Conservation (phyloP, 92 coral and sea anemone genomes). For the Porites lobata region DNA sequence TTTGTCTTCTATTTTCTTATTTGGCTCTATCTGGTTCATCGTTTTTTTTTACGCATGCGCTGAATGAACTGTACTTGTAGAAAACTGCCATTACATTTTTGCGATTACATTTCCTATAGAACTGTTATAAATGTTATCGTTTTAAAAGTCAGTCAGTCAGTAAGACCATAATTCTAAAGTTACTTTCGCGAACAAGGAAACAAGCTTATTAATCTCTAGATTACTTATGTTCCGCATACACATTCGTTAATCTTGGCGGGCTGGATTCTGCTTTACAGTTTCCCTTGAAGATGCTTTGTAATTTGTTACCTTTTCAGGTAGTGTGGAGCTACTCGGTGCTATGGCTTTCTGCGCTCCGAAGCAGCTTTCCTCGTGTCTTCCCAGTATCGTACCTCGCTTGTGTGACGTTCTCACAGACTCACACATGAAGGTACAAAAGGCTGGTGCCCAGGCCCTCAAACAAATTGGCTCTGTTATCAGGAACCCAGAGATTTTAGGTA, state of each 20-base stretch:
- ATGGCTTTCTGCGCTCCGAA: constrained; percentile 99
- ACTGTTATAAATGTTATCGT: no score
- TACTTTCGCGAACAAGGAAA: no score
- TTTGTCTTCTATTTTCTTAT: no score
- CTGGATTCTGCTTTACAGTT: neutral
- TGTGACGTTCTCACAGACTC: constrained; percentile 97
- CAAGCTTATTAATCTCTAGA: no score
- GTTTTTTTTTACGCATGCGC: no score
- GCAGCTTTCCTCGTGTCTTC: constrained; percentile 96
- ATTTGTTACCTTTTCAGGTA: constrained; percentile 67
- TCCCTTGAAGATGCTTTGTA: neutral
- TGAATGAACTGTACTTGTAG: no score
- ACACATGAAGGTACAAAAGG: constrained; percentile 92
- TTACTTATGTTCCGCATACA: no score
- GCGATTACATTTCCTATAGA: no score
- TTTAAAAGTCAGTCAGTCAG: no score
- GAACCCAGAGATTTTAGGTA: constrained; percentile 98
- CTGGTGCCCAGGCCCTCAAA: constrained; percentile 98
- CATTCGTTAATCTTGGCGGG: neutral
- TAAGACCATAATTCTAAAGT: no score
- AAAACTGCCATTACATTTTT: no score
- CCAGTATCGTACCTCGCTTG: constrained; percentile 96
- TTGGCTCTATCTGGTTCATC: no score
- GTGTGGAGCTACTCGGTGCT: constrained; percentile 98
- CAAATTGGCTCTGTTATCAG: constrained; percentile 97